Base-by-base conservation (phyloP, 2,888 invertebrate species). In the Calliphora vomitoria region DNA sequence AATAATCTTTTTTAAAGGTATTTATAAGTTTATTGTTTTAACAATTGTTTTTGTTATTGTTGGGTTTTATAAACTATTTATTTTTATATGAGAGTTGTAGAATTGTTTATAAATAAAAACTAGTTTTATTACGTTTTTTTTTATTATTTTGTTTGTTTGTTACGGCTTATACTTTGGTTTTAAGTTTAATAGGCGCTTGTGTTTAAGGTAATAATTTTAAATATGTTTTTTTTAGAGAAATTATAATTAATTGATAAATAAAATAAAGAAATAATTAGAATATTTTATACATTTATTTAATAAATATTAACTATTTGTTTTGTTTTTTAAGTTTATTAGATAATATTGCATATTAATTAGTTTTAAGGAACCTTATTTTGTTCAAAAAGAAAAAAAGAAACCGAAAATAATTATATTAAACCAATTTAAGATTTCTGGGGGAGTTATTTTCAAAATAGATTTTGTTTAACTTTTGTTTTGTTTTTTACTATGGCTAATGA, bases 401-500 rank as follows among this genome's bases (percentile, higher is more conserved):
- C 25, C 1, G 25, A 25, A 25, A 25, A 25, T 25, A 25, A 25
- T 25, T 25, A 25, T 25, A 25, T 25, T 25, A 25, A 81, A 35
- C 4, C 35, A 6, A 4, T 35, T 35, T 35, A 3, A 18, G 20
- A 41, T 41, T 41, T 35, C 38, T 15, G 13, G 10, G 6, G 11
- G 10, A 10, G 44, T 3, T 13, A 44, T 72, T 8, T 60, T 64
- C 11, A 50, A 38, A 72, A 58, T 1, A 79, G 64, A 86, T 83
- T 71, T 82, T 79, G 79, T 69, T 82, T 82, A 82, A 35, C 55
- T 72, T 60, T 76, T 38, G 47, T 66, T 80, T 47, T 81, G 62
- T 64, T 66, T 69, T 79, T 75, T 72, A 80, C 86, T 89, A 89
- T 88, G 88, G 90, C 90, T 89, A 88, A 89, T 90, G 90, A 85